These are phyloP conservation scores for Notodonta ziczac DNA, from an alignment of 2,888 invertebrate species.

Conservation along the genomic window DNA sequence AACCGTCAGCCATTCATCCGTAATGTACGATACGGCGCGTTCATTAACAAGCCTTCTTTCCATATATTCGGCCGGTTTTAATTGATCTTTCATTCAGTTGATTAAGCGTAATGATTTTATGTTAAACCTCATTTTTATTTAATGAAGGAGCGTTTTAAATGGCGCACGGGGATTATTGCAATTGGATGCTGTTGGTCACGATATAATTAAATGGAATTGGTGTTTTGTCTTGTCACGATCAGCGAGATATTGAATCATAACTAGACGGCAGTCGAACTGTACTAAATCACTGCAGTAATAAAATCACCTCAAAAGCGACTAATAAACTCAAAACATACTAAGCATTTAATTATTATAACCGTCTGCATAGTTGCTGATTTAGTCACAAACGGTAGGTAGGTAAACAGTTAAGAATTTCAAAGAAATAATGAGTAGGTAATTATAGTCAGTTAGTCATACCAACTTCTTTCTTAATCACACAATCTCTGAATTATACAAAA, in stretches of 20 bases:
- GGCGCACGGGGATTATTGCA: not conserved
- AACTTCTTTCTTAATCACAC: not conserved
- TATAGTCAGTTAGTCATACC: not conserved
- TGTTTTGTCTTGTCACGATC: not conserved
- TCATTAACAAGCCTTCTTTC: slow-evolving; percentile 45
- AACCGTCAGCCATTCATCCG: slow-evolving; percentile 42
- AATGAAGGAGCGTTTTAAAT: slow-evolving; percentile 18
- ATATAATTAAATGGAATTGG: too few species aligned
- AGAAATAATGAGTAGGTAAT: slow-evolving; percentile 27
- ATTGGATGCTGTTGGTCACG: too few species aligned
- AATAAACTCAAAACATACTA: not conserved
- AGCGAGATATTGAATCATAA: not conserved
- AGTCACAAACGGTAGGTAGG: slow-evolving; percentile 24
- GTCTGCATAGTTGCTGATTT: slow-evolving; percentile 19
- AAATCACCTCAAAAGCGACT: not conserved
- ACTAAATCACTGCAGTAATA: not conserved
- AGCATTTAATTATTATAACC: not conserved
- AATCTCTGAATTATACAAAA: slow-evolving; percentile 8
- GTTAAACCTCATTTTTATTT: slow-evolving; percentile 21
- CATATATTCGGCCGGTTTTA: slow-evolving; percentile 23
- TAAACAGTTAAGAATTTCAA: slow-evolving; percentile 29
- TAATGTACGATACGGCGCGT: slow-evolving; percentile 30
- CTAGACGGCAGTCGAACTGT: too few species aligned
- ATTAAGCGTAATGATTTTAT: slow-evolving; percentile 34
- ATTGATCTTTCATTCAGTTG: slow-evolving; percentile 37